Percentiles rank a stretch among this genome's conserved stretches.
Evolutionary conservation across 2,888 invertebrate genomes (phyloP).

Genomic region (Drosophila borborema): DNA sequence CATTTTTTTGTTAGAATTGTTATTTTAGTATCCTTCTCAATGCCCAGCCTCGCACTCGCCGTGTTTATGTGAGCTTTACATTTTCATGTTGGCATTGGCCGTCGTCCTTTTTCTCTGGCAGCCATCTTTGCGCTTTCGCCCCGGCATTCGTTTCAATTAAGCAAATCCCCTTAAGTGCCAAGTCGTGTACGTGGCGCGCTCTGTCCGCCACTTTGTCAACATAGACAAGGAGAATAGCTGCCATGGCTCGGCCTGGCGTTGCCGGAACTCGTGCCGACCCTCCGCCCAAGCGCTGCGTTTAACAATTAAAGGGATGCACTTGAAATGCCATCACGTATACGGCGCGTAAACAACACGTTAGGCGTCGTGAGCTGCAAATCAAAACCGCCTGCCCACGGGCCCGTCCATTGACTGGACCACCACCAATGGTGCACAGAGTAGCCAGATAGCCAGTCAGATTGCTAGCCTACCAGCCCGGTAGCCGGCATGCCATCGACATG

Average conservation of each 20-base stretch:
- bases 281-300: conserved; percentile 43
- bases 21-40: conserved; percentile 34
- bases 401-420: conserved; percentile 22
- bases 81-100: conserved; percentile 55
- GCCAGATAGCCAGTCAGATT: conserved; percentile 1
- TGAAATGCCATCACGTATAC: conserved; percentile 75
- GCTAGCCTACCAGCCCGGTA: background rate
- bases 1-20: conserved; percentile 54
- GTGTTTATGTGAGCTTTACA: conserved; percentile 50
- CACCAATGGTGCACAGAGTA: background rate
- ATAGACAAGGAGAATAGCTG: conserved; percentile 48
- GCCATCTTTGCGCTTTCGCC: conserved; percentile 44
- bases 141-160: conserved; percentile 80
- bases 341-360: conserved; percentile 59
- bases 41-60: conserved; percentile 15
- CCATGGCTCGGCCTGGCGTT: conserved; percentile 11
- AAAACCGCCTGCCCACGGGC: conserved; percentile 38
- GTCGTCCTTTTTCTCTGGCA: conserved; percentile 39
- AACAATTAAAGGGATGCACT: conserved; percentile 78
- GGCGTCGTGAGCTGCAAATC: conserved; percentile 41
- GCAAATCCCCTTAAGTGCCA: conserved; percentile 82
- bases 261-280: background rate
- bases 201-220: conserved; percentile 54
- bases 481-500: conserved; percentile 47
- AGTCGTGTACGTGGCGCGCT: conserved; percentile 68